A percentile compares a stretch with the other conserved stretches of the same genome.
Conservation (phyloP, 2,888 invertebrate species). For the Mesopsocus fuscifrons region DNA sequence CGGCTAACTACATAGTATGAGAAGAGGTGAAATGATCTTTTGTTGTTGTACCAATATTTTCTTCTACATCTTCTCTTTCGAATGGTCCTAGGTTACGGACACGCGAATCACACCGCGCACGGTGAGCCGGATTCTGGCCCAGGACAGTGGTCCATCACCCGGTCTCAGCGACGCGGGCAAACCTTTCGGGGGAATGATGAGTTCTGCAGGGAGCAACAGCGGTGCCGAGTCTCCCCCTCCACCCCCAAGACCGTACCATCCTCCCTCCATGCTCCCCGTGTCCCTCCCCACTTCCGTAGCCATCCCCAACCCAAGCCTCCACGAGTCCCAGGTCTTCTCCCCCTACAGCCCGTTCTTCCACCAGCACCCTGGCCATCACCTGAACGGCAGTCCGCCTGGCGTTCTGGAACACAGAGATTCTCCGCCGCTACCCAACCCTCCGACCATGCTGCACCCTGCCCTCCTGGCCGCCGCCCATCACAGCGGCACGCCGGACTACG, state of each 20-base stretch:
- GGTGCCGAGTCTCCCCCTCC: constrained; percentile 36
- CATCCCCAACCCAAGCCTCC: constrained; percentile 88
- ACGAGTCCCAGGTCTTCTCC: constrained; percentile 85
- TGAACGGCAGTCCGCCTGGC: constrained; percentile 34
- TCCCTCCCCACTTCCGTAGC: constrained; percentile 89
- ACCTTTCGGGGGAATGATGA: constrained; percentile 15
- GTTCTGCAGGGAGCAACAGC: constrained; percentile 15
- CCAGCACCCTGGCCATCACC: constrained; percentile 25
- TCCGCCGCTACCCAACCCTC: constrained; percentile 59
- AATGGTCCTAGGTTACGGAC: too few species aligned
- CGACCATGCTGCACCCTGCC: constrained; percentile 68
- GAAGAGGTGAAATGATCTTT: too few species aligned
- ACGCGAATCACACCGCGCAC: constrained; percentile 81
- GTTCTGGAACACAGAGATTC: constrained; percentile 58
- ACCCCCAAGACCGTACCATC: constrained; percentile 55
- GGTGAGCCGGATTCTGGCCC: constrained; percentile 67
- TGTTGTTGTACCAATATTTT: constrained; percentile 15
- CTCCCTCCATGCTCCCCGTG: constrained; percentile 68
- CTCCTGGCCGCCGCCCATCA: constrained; percentile 68
- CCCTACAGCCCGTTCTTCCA: constrained; percentile 76
- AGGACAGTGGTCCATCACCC: constrained; percentile 45
- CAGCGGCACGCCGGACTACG: constrained; percentile 62
- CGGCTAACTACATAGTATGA: too few species aligned
- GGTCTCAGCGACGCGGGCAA: constrained; percentile 2
- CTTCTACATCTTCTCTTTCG: too few species aligned